These are phyloP conservation scores for Thalassophryne amazonica DNA, from an alignment of 2,797 vertebrate species.

Conservation along the genomic window DNA sequence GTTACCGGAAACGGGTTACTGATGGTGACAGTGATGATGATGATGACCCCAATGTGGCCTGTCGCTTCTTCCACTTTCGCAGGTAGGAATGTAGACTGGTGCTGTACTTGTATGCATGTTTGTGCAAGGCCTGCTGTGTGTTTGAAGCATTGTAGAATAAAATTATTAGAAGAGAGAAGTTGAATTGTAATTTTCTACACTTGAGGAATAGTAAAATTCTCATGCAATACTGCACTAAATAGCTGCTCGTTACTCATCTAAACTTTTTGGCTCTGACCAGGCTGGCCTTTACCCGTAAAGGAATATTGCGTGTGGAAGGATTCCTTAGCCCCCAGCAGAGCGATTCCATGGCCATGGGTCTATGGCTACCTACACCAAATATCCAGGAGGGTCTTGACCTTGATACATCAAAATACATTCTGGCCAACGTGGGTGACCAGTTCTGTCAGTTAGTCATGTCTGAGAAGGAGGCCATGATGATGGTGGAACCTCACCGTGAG, in stretches of 20 bases:
- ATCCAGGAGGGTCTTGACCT: constrained; percentile 92
- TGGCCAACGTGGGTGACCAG: constrained; percentile 98
- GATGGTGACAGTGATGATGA: constrained; percentile 96
- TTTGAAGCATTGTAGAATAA: neutral
- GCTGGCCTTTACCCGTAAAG: constrained; percentile 96
- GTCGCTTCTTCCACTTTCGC: constrained; percentile 98
- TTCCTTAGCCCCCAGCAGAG: constrained; percentile 98
- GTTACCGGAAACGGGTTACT: constrained; percentile 88
- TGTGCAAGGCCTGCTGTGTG: neutral
- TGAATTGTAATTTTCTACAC: no score
- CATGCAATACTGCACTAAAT: no score
- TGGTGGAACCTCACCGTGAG: constrained; percentile 99
- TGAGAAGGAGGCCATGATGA: constrained; percentile 99
- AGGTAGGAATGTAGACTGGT: constrained; percentile 71
- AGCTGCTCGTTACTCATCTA: neutral
- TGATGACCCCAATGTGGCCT: constrained; percentile 97
- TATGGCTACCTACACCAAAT: constrained; percentile 92
- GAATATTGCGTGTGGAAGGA: constrained; percentile 93
- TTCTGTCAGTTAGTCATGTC: constrained; percentile 99
- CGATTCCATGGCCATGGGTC: constrained; percentile 94
- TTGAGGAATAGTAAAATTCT: no score
- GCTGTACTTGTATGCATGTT: neutral
- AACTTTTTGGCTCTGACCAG: constrained; percentile 58
- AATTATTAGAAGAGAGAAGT: neutral
- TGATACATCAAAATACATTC: constrained; percentile 98